These are phyloP conservation scores for Spodoptera litura DNA, from an alignment of 1,140 invertebrate species.

Conservation along the genomic window DNA sequence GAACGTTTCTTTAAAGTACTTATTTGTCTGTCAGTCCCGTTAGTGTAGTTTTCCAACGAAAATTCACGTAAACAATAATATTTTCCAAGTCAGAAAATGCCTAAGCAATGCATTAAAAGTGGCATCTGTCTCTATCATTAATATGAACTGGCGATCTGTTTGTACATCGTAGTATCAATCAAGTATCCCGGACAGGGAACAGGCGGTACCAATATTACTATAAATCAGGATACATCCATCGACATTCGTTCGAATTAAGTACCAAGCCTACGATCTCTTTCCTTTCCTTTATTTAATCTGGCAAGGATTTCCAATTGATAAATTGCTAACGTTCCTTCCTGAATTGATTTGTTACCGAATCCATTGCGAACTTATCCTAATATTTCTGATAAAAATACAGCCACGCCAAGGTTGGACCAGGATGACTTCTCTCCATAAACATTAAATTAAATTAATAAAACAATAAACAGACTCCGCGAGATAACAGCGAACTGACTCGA, in stretches of 20 bases:
- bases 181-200: neutral
- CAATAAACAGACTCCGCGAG: slow-evolving; percentile 56
- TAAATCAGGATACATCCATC: neutral
- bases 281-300: slow-evolving; percentile 16
- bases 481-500: slow-evolving; percentile 54
- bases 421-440: slow-evolving; percentile 20
- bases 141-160: too few species aligned
- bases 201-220: neutral
- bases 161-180: too few species aligned
- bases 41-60: too few species aligned
- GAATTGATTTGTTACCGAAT: slow-evolving; percentile 23
- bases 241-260: neutral
- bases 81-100: too few species aligned
- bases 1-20: too few species aligned
- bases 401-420: slow-evolving; percentile 17
- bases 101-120: too few species aligned
- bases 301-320: slow-evolving; percentile 12
- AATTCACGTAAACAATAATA: too few species aligned
- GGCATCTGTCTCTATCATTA: too few species aligned
- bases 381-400: neutral
- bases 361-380: neutral
- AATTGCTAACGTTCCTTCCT: slow-evolving; percentile 18
- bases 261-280: slow-evolving; percentile 4
- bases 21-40: too few species aligned
- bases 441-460: slow-evolving; percentile 41